These are phyloP conservation scores for Lipophrys pholis DNA, from an alignment of 2,113 vertebrate genomes.

Conservation along the genomic window DNA sequence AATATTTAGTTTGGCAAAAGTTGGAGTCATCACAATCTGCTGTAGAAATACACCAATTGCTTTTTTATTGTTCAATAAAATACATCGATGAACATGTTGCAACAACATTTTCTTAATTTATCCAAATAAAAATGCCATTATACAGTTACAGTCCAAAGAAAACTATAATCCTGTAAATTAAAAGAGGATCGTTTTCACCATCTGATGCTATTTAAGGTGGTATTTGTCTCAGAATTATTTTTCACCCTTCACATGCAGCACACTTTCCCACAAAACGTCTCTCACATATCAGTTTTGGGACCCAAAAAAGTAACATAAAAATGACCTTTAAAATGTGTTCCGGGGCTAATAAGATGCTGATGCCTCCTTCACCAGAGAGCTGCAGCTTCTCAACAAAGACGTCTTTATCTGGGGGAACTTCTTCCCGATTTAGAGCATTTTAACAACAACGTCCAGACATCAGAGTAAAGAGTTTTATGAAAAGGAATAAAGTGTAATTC, in stretches of 20 bases:
- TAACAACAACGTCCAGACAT: neutral
- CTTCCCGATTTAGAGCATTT: conserved; percentile 27
- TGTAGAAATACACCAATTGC: too few species aligned
- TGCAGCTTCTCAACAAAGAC: conserved; percentile 62
- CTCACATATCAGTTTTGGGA: neutral
- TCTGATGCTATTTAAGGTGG: neutral
- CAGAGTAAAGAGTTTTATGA: conserved; percentile 9
- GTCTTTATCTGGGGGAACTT: conserved; percentile 54
- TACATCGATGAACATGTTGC: too few species aligned
- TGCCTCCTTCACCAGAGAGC: conserved; percentile 16
- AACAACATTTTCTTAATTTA: too few species aligned
- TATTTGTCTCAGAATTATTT: neutral
- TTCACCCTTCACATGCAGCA: neutral
- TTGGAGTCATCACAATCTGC: too few species aligned
- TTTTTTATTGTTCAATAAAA: too few species aligned
- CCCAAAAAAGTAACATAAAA: neutral
- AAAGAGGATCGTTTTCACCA: too few species aligned
- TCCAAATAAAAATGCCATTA: too few species aligned
- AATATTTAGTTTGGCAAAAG: too few species aligned
- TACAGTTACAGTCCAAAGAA: too few species aligned
- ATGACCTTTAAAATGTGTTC: conserved; percentile 57
- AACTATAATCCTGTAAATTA: too few species aligned
- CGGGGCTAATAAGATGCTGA: conserved; percentile 48
- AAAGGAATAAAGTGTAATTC: conserved; percentile 9
- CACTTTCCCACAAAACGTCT: conserved; percentile 2